Percentiles rank a stretch among this genome's conserved stretches.
Evolutionary conservation across 1,140 invertebrate species (phyloP).

Genomic region (Lycorma delicatula): DNA sequence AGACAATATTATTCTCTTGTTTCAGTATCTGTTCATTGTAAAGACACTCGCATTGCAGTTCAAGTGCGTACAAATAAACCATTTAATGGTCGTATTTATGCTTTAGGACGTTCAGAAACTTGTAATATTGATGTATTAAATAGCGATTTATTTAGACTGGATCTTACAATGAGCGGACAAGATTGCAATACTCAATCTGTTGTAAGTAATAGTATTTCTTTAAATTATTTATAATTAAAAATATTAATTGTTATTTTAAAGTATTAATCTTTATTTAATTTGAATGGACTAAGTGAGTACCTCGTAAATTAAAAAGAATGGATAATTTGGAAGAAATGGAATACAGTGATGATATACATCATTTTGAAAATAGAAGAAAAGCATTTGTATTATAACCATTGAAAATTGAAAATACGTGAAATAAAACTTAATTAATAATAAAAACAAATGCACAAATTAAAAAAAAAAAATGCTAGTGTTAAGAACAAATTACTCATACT

Average conservation of each 20-base stretch:
- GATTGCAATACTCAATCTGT: constrained; percentile 90
- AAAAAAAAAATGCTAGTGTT: too few species aligned
- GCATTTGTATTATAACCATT: too few species aligned
- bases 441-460: too few species aligned
- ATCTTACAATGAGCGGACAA: constrained; percentile 85
- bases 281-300: not conserved
- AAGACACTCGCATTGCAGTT: constrained; percentile 86
- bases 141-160: constrained; percentile 82
- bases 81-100: constrained; percentile 91
- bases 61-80: constrained; percentile 87
- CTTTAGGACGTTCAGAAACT: constrained; percentile 83
- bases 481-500: too few species aligned
- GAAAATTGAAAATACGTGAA: too few species aligned
- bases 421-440: too few species aligned
- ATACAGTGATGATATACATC: too few species aligned
- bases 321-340: not conserved
- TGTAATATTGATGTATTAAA: constrained; percentile 91
- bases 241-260: not conserved
- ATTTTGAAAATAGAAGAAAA: too few species aligned
- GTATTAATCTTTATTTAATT: not conserved
- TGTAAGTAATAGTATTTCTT: constrained; percentile 46
- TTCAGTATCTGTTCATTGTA: constrained; percentile 86
- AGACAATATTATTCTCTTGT: too few species aligned
- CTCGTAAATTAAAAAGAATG: not conserved
- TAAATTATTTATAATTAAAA: not conserved